These are phyloP conservation scores for Lanius ludovicianus DNA, from an alignment of 2,113 vertebrate genomes.

Conservation along the genomic window DNA sequence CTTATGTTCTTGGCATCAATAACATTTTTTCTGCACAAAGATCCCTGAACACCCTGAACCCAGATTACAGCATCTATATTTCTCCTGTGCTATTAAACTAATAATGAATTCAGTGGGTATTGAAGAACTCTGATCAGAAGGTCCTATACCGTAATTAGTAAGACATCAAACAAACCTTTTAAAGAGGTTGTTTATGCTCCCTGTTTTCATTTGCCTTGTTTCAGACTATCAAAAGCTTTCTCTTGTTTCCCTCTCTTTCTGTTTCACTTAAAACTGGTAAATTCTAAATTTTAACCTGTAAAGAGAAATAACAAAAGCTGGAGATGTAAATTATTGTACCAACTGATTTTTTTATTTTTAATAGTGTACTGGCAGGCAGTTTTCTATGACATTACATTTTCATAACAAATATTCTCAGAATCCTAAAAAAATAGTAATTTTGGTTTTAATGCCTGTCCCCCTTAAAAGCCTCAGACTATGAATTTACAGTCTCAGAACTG, in stretches of 20 bases:
- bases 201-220: background rate
- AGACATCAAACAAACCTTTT: slow-evolving; percentile 14
- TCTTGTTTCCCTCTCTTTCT: rapidly evolving
- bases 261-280: background rate
- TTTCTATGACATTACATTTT: background rate
- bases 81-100: background rate
- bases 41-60: background rate
- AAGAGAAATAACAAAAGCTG: background rate
- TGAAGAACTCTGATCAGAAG: background rate
- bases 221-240: background rate
- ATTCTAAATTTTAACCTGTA: background rate
- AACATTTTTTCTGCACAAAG: background rate
- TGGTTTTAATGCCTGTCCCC: background rate
- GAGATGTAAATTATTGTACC: background rate
- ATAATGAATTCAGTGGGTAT: background rate
- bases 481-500: background rate
- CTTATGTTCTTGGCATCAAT: background rate
- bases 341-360: background rate
- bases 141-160: background rate
- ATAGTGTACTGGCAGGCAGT: background rate
- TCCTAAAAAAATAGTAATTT: background rate
- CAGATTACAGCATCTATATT: background rate
- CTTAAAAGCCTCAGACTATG: background rate
- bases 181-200: background rate
- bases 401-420: background rate